Conservation (phyloP, 64 coral and sea anemone genomes). For the Acropora yongei region DNA sequence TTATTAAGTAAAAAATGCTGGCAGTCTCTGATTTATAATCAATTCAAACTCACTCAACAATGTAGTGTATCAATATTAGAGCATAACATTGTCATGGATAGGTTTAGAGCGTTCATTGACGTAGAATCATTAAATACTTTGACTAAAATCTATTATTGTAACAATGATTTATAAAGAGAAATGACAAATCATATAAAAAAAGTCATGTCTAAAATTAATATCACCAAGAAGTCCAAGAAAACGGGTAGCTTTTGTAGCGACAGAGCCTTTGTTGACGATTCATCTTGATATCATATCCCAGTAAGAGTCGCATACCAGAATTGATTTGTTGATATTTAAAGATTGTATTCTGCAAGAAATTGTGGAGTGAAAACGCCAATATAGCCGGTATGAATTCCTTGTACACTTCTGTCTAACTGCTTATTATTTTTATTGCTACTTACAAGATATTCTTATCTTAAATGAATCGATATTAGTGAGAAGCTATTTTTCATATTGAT, state of each 20-base stretch:
- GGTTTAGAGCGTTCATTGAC: background rate
- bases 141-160: background rate
- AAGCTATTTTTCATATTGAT: background rate
- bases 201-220: background rate
- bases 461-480: slow-evolving; percentile 26
- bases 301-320: background rate
- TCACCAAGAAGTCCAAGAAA: no score
- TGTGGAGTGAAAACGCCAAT: background rate
- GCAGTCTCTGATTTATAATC: background rate
- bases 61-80: background rate
- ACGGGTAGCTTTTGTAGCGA: no score
- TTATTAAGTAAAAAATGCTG: background rate
- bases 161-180: background rate
- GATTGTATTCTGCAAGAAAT: slow-evolving; percentile 19
- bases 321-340: background rate
- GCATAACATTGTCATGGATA: background rate
- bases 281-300: background rate
- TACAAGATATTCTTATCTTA: background rate
- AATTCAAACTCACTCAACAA: background rate
- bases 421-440: background rate
- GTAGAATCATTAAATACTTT: background rate
- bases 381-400: background rate
- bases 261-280: no score
- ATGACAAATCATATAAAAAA: background rate
- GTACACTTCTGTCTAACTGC: background rate